phyloP scores from a whole-genome alignment of 2,888 invertebrate species.

The Phragmatobia fuliginosa region DNA sequence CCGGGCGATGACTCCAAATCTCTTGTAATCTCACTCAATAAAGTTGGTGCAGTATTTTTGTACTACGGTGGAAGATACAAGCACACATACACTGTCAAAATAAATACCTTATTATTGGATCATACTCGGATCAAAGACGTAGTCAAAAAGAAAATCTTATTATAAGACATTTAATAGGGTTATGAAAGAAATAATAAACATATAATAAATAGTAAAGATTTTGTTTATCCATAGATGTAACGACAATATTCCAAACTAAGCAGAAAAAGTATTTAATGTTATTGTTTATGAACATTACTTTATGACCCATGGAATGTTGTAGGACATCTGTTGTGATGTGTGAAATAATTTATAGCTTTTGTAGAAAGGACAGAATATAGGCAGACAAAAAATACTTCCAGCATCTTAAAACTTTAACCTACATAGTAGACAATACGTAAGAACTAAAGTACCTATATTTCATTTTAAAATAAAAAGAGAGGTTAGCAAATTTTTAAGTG shows the following conservation, averaged over 20 bases:
- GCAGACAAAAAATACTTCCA: neutral
- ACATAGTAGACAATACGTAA: neutral
- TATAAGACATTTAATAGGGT: too few species aligned
- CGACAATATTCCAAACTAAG: neutral
- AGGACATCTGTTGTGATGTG: neutral
- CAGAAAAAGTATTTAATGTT: neutral
- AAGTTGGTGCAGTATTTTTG: too few species aligned
- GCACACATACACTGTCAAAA: too few species aligned
- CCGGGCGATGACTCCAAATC: too few species aligned
- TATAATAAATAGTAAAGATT: neutral
- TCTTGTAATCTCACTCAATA: too few species aligned
- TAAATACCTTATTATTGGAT: too few species aligned
- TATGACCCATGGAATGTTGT: neutral
- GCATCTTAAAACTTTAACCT: neutral
- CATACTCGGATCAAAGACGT: too few species aligned
- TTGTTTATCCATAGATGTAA: neutral
- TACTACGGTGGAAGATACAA: too few species aligned
- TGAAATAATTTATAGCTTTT: neutral
- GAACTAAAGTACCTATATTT: neutral
- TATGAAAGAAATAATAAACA: too few species aligned
- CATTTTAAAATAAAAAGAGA: neutral
- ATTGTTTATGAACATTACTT: neutral
- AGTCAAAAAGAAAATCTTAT: too few species aligned
- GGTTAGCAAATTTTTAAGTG: neutral
- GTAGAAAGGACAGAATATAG: neutral